phyloP scores from a whole-genome alignment of 2,888 invertebrate genomes.

The Phlogophora meticulosa region DNA sequence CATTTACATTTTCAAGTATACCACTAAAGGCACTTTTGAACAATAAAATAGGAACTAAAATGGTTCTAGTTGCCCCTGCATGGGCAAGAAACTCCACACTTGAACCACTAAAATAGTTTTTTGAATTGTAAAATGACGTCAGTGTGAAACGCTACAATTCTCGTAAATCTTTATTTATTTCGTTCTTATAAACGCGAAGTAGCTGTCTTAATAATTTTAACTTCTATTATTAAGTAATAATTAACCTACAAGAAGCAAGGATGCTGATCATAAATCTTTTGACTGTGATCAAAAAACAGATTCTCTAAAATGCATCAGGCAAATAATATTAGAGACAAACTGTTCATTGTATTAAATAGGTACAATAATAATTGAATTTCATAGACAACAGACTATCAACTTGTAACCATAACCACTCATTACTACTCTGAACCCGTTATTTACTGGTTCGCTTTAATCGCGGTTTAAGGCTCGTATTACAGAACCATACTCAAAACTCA shows the following conservation, averaged over 20 bases:
- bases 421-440: slow-evolving; percentile 28
- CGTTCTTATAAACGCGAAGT: too few species aligned
- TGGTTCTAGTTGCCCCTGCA: too few species aligned
- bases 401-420: slow-evolving; percentile 14
- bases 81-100: too few species aligned
- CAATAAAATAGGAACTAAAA: too few species aligned
- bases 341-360: background rate
- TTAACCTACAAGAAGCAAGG: too few species aligned
- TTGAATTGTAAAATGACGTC: slow-evolving; percentile 11
- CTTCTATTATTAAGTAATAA: too few species aligned
- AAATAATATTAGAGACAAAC: background rate
- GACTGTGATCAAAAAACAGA: background rate
- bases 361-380: background rate
- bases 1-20: too few species aligned
- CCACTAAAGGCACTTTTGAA: too few species aligned
- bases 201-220: background rate
- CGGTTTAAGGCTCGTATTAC: background rate
- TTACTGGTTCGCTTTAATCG: slow-evolving; percentile 6
- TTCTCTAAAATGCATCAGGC: slow-evolving; percentile 1
- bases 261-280: background rate
- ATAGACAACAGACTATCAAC: slow-evolving; percentile 34
- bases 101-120: too few species aligned
- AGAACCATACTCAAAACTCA: too few species aligned
- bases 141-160: background rate
- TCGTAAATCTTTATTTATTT: too few species aligned